A percentile compares a stretch with the other conserved stretches of the same genome.
These are phyloP conservation scores for Gastrophysa polygoni DNA, from an alignment of 2,888 invertebrate genomes.

Conservation along the genomic window DNA sequence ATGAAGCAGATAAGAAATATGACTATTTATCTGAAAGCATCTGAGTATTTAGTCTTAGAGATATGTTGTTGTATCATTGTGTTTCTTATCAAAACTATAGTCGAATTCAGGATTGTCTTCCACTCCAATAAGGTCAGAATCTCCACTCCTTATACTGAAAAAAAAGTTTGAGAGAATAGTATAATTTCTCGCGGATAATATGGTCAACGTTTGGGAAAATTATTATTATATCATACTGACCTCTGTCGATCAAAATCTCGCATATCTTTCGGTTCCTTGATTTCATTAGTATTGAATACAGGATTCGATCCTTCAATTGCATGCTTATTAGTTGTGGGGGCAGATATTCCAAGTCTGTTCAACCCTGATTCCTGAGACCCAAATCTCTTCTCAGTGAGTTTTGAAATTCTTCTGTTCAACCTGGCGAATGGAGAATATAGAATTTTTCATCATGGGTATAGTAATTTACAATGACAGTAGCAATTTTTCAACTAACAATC, in stretches of 20 bases:
- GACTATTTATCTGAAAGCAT: too few species aligned
- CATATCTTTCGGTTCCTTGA: constrained; percentile 23
- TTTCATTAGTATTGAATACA: constrained; percentile 61
- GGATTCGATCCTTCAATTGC: constrained; percentile 75
- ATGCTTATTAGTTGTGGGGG: constrained; percentile 74
- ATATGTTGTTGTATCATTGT: constrained; percentile 19
- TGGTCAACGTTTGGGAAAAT: too few species aligned
- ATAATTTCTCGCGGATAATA: too few species aligned
- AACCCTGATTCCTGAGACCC: constrained; percentile 68
- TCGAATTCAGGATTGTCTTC: constrained; percentile 70
- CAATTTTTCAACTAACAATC: too few species aligned
- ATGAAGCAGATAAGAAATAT: too few species aligned
- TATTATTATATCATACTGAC: too few species aligned
- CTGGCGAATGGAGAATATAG: too few species aligned
- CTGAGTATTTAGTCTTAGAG: constrained; percentile 1
- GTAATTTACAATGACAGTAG: too few species aligned
- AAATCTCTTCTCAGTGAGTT: constrained; percentile 68
- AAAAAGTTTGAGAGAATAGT: constrained; percentile 11
- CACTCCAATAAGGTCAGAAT: constrained; percentile 71
- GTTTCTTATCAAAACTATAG: constrained; percentile 19
- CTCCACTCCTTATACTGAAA: constrained; percentile 65
- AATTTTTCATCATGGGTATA: too few species aligned
- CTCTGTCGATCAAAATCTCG: constrained; percentile 29
- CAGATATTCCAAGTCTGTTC: constrained; percentile 59
- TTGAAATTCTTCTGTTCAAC: constrained; percentile 66